Conservation (phyloP, 2,113 vertebrate genomes). For the Ranitomeya imitator region DNA sequence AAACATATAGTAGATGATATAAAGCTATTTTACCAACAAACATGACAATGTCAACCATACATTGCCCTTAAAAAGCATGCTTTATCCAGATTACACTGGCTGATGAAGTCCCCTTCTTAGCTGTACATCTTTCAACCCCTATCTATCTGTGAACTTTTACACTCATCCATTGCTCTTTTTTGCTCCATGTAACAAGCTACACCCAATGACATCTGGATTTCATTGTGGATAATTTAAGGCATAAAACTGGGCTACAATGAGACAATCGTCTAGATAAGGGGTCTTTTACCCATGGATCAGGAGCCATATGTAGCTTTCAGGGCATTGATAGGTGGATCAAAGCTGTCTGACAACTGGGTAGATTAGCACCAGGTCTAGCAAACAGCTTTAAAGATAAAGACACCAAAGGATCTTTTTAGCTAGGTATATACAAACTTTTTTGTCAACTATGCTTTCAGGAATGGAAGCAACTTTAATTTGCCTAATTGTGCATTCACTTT, state of each 20-base stretch:
- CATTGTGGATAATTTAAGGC: conserved; percentile 4
- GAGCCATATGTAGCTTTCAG: too few relatives aligned
- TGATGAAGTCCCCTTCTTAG: background rate
- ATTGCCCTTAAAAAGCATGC: background rate
- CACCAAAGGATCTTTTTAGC: background rate
- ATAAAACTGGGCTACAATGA: background rate
- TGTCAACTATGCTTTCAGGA: too few relatives aligned
- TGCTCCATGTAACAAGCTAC: background rate
- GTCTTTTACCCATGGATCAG: too few relatives aligned
- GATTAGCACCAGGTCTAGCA: too few relatives aligned
- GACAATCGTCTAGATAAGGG: background rate
- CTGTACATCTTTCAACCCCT: background rate
- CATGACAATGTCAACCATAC: background rate
- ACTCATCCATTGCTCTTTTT: background rate
- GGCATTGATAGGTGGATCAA: too few relatives aligned
- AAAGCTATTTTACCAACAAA: conserved; percentile 9
- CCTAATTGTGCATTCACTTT: background rate
- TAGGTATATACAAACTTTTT: background rate
- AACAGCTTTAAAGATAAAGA: too few relatives aligned
- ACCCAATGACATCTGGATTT: conserved; percentile 23
- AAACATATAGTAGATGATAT: conserved; percentile 5
- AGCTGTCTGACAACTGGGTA: too few relatives aligned
- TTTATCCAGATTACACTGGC: background rate
- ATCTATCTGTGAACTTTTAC: conserved; percentile 5
- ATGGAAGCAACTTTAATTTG: too few relatives aligned